Base-by-base conservation (phyloP, 2,113 vertebrate genomes). In the Paradoxurus hermaphroditus region DNA sequence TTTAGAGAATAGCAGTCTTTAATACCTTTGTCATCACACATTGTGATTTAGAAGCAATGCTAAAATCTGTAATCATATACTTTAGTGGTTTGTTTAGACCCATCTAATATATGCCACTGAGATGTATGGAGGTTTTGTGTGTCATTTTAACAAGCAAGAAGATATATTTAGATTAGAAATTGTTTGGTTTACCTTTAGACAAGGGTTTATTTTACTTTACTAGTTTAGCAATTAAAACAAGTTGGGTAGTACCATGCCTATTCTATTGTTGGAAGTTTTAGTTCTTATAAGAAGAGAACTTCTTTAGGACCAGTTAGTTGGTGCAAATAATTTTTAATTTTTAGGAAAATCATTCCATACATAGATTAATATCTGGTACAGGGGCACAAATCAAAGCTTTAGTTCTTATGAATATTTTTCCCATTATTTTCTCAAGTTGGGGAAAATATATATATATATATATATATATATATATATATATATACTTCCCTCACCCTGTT, bases 311-410 rank as follows among this genome's bases (percentile, higher is more conserved):
- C 59, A 56, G 34, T 65, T 59, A 49, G 59, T 59, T 90, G 59
- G 31, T 68, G 94, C 90, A 82, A 75, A n/a, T 53, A 49, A 13
- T 78, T 94, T 90, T 93, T 90, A 67, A 44, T 41, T 96, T 78
- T 59, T 92, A 81, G 39, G 39, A 83, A 86, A 73, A 73, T 81
- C 91, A 93, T 88, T 97, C 85, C 82, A 39, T 41, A 82, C 39
- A 36, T 72, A 29, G 56, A 51, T 90, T 85, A n/a, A 31, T 82
- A 72, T 85, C 79, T 95, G 85, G 93, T 63, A 59, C 11, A 10
- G 72, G 81, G 90, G 83, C 85, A 96, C 93, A 95, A 87, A 83
- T 85, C 44, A 19, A n/a, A 95, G 18, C 44, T 63, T 94, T 78
- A 51, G 21, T n/a, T 94, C 53, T 73, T 49, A 29, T 36, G 86